Base-by-base conservation (phyloP, 2,888 invertebrate species). In the Dasypolia templi region DNA sequence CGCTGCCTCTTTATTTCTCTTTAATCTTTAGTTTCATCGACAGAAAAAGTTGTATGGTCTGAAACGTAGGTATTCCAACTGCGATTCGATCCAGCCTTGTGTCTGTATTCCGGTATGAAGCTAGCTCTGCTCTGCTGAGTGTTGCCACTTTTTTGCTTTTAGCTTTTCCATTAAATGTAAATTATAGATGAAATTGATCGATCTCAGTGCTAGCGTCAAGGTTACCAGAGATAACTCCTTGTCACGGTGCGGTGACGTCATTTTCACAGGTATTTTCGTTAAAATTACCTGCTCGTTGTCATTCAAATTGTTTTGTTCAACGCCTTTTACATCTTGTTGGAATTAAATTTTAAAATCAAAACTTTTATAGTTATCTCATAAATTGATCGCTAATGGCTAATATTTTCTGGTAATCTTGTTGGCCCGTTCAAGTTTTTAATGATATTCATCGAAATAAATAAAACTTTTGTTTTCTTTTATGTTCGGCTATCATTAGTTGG, bases 111-210 rank as follows among this genome's bases (percentile, higher is more conserved):
- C 81, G 82, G 80, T 77, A 88, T 82, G 84, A 62, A 71, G 32
- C 82, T 73, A 51, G 74, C 77, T 66, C 44, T 79, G 62, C 79
- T 76, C 63, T 49, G 63, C n/a, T 62, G 62, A 80, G 76, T 86
- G 81, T 81, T 86, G 83, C 87, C 81, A 81, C n/a, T 79, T 82
- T 91, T 91, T 90, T 91, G 91, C 87, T 88, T 66, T 81, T 77
- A 87, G 86, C 83, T 86, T 90, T 91, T 92, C 89, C 88, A 93
- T 92, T 91, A 89, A 91, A 92, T 90, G 89, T 90, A 91, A 92
- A 91, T 92, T 90, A 90, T 84, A 89, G 89, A 91, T 91, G 89
- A 91, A 92, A 91, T 92, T 89, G 90, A 90, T 91, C 89, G 87
- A 89, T 89, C 87, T 88, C 79, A 86, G 85, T 82, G 76, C 82